These are phyloP conservation scores for Myripristis jacobus DNA, from an alignment of 2,797 vertebrate genomes.

Conservation along the genomic window DNA sequence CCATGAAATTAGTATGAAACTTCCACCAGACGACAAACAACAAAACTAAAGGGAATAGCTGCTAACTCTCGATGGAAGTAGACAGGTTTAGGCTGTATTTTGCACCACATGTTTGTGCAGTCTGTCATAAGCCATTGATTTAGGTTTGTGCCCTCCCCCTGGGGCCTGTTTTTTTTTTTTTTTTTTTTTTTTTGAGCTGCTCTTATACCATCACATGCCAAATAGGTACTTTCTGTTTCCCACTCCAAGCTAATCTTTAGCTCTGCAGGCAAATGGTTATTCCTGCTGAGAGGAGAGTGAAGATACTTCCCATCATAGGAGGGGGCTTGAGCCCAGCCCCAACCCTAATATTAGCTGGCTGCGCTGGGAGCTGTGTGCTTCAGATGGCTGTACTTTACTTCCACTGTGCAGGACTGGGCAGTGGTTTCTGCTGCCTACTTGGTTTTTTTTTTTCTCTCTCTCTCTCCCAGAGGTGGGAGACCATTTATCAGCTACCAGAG, in stretches of 20 bases:
- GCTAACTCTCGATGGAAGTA: slow-evolving; percentile 25
- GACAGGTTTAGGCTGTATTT: slow-evolving; percentile 39
- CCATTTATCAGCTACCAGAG: slow-evolving; percentile 72
- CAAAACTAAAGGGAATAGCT: slow-evolving; percentile 42
- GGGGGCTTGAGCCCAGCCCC: slow-evolving; percentile 41
- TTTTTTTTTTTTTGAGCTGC: too few species aligned
- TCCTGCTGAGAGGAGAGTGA: slow-evolving; percentile 62
- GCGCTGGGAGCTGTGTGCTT: slow-evolving; percentile 51
- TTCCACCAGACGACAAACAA: slow-evolving; percentile 51
- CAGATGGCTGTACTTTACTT: slow-evolving; percentile 63
- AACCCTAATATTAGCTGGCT: slow-evolving; percentile 57
- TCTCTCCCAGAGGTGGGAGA: slow-evolving; percentile 46
- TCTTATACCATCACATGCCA: slow-evolving; percentile 49
- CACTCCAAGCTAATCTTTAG: slow-evolving; percentile 65
- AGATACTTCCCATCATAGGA: slow-evolving; percentile 50
- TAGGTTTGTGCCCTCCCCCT: slow-evolving; percentile 34
- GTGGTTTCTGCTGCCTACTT: slow-evolving; percentile 61
- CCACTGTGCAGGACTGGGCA: slow-evolving; percentile 60
- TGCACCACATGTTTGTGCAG: slow-evolving; percentile 45
- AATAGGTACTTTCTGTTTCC: slow-evolving; percentile 56
- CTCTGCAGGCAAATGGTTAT: slow-evolving; percentile 64
- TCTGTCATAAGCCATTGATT: slow-evolving; percentile 64
- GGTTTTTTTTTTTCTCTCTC: slow-evolving; percentile 49
- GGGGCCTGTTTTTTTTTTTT: slow-evolving; percentile 51
- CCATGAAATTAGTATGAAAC: slow-evolving; percentile 48